Base-by-base conservation (phyloP, 2,888 invertebrate species). In the Epistrophe eligans region DNA sequence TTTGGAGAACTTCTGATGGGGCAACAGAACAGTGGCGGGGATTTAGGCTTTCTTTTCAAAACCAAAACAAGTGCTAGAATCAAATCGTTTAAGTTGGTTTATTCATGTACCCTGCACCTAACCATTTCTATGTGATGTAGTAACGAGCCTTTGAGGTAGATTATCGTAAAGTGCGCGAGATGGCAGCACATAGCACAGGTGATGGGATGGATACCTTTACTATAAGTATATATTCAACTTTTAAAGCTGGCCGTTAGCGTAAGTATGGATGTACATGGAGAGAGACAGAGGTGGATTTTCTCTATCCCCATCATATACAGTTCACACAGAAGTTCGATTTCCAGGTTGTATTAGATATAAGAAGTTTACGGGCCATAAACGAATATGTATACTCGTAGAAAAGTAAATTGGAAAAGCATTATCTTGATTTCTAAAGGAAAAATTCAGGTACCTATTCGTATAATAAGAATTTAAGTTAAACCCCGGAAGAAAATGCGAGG, bases 41-140 rank as follows among this genome's bases (percentile, higher is more conserved):
- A 70, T 52, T 52, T 52, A 52, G 38, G 24, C 52, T 52, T 52
- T 52, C n/a, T 8, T 52, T 52, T 10, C 24, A 24, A 24, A 24
- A 38, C 17, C 66, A 48, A 48, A 70, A 70, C 52, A 70, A 70
- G 67, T 70, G 52, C 67, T 52, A 38, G 52, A 70, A 70, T 70
- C 50, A 70, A 70, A 70, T 70, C 70, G 70, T 70, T 70, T 55
- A 70, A 70, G 40, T 70, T 70, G 40, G 52, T 70, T 70, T 70
- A 70, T 55, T 70, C 67, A 67, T 67, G 67, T 50, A 35, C 17
- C 45, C 24, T 24, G 3, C 24, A 24, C 24, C 24, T 24, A 2
- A 24, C 24, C 45, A 60, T 40, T 40, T 40, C 60, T 60, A 19
- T 13, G 17, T 24, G 8, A n/a, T 55, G 28, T 28, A 28, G 8